phyloP scores from a whole-genome alignment of 2,888 invertebrate genomes.

The Ligdia adustata region DNA sequence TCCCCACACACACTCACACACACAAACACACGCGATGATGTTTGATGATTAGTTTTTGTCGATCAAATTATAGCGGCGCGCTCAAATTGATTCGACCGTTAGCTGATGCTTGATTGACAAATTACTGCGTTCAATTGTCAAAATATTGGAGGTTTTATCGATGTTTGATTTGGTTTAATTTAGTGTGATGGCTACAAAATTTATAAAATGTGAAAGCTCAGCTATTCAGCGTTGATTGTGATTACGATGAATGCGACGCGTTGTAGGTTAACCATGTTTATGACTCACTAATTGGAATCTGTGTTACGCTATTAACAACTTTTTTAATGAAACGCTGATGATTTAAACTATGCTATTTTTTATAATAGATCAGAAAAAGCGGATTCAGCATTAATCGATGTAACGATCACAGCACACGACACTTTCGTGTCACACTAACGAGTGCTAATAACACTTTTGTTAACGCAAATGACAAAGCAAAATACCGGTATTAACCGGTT shows the following conservation, averaged over 20 bases:
- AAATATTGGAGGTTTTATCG: slow-evolving; percentile 15
- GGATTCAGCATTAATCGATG: slow-evolving; percentile 17
- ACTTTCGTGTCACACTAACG: slow-evolving; percentile 31
- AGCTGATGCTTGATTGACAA: slow-evolving; percentile 24
- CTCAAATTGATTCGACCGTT: slow-evolving; percentile 36
- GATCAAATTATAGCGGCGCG: slow-evolving; percentile 40
- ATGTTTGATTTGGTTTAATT: slow-evolving; percentile 5
- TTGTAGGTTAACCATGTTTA: too few species aligned
- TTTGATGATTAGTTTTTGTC: slow-evolving; percentile 56
- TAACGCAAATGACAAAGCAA: slow-evolving; percentile 38
- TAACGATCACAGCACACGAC: slow-evolving; percentile 27
- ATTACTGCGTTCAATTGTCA: slow-evolving; percentile 18
- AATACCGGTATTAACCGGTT: slow-evolving; percentile 33
- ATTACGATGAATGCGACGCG: too few species aligned
- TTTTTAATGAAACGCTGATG: too few species aligned
- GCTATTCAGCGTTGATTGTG: too few species aligned
- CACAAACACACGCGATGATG: slow-evolving; percentile 50
- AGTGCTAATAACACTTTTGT: slow-evolving; percentile 29
- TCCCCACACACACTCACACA: slow-evolving; percentile 44
- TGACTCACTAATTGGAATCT: too few species aligned
- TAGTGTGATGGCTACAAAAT: too few species aligned
- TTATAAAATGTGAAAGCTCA: too few species aligned
- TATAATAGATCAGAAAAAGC: neutral
- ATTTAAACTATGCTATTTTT: too few species aligned
- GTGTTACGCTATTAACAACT: too few species aligned